phyloP scores from a whole-genome alignment of 2,113 vertebrate genomes.

The Platichthys flesus region DNA sequence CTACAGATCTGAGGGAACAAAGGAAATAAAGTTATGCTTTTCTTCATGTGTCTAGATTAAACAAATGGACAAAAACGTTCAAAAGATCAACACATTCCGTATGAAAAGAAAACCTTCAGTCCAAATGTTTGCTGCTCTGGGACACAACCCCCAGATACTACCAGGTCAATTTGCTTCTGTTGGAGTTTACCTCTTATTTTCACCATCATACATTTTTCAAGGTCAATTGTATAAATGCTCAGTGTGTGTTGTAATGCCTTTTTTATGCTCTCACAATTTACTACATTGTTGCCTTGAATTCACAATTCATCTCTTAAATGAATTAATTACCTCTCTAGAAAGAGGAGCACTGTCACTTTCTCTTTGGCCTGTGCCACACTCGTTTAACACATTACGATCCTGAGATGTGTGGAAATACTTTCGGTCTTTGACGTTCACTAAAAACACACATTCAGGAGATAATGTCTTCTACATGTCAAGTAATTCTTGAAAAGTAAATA shows the following conservation, averaged over 20 bases:
- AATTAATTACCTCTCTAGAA: neutral
- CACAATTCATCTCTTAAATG: neutral
- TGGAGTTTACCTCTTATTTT: too few species aligned
- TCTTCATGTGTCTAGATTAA: too few species aligned
- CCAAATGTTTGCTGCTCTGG: neutral
- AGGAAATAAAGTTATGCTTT: too few species aligned
- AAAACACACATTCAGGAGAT: neutral
- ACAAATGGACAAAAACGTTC: too few species aligned
- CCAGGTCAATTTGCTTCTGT: neutral
- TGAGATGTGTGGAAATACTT: neutral
- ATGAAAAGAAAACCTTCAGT: neutral
- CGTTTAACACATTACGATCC: neutral
- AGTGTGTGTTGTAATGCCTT: neutral
- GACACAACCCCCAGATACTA: neutral
- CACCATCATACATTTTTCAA: too few species aligned
- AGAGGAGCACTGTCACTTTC: neutral
- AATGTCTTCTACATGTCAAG: too few species aligned
- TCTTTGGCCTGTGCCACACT: neutral
- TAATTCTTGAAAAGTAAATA: too few species aligned
- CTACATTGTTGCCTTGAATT: slow-evolving; percentile 1
- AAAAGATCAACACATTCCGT: neutral
- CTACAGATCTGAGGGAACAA: too few species aligned
- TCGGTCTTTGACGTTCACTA: neutral
- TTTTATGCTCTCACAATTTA: neutral
- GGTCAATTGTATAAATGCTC: too few species aligned